A percentile compares a stretch with the other conserved stretches of the same genome.
Evolutionary conservation across 2,797 vertebrate genomes (phyloP).

Genomic region (Scomberomorus guttatus): DNA sequence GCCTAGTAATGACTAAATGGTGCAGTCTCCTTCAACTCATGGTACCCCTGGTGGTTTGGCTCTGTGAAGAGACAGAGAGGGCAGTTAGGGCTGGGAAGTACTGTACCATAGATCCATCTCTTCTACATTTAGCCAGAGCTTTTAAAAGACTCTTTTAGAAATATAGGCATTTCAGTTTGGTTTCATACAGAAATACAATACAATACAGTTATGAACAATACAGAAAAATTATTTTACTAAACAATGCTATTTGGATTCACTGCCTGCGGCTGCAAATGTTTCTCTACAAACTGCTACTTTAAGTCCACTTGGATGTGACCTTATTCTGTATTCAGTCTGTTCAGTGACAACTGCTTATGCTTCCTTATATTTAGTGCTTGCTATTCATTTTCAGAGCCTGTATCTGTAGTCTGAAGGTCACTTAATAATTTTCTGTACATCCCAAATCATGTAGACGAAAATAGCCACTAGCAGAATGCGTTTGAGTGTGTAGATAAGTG

Average conservation of each 20-base stretch:
- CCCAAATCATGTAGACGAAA: conserved; percentile 86
- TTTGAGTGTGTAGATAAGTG: conserved; percentile 86
- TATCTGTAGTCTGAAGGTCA: conserved; percentile 54
- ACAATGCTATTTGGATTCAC: conserved; percentile 12
- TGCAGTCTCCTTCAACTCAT: conserved; percentile 90
- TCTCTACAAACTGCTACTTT: conserved; percentile 21
- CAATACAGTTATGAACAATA: neutral
- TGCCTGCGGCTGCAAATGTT: conserved; percentile 11
- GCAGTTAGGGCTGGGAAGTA: conserved; percentile 82
- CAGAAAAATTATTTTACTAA: neutral
- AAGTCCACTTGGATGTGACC: conserved; percentile 5
- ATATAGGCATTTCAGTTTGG: conserved; percentile 25
- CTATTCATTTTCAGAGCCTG: conserved; percentile 33
- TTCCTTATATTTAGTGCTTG: conserved; percentile 11
- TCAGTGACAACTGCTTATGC: conserved; percentile 9
- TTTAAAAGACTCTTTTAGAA: conserved; percentile 76
- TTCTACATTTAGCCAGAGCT: conserved; percentile 47
- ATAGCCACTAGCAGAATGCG: conserved; percentile 81
- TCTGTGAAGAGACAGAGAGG: conserved; percentile 89
- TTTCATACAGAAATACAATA: conserved; percentile 20
- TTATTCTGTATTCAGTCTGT: conserved; percentile 31
- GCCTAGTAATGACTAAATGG: conserved; percentile 87
- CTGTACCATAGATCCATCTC: conserved; percentile 72
- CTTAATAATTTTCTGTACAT: conserved; percentile 86
- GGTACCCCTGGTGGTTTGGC: conserved; percentile 89